Base-by-base conservation (phyloP, 2,888 invertebrate species). In the Lycia hirtaria region DNA sequence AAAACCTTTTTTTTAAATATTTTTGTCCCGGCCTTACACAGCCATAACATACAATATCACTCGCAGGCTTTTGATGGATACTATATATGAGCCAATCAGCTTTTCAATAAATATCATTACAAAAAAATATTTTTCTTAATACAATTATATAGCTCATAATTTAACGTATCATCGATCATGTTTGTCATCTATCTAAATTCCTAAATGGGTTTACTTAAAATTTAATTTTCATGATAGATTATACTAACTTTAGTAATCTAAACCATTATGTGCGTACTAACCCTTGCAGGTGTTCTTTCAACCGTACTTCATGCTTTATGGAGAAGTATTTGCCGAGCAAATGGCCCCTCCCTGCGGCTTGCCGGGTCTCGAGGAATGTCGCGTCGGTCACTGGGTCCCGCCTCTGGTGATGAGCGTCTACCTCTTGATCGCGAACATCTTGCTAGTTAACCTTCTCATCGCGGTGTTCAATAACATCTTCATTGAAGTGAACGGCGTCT, bases 251-350 rank as follows among this genome's bases (percentile, higher is more conserved):
- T 12, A 40, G 22, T 22, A 0, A 22, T 26, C 54, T 63, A 22
- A 44, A 20, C 28, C 37, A 15, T 37, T 44, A 40, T 40, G 17
- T 48, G 28, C 82, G 81, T 83, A 83, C 86, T 84, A 89, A 88
- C 85, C 24, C 76, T 91, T 89, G 30, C 91, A 96, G 96, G 96
- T 98, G 56, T 98, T 98, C 93, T 96, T 97, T 89, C 98, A 99
- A 91, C 99, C 97, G 15, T 99, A 99, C 89, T 99, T 99, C 92
- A 99, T 99, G 99, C 94, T 99, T 81, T 99, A 99, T 89, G 99
- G 99, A 72, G 99, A 99, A 92, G 97, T 99, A 69, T 99, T 98
- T 87, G 99, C 99, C 19, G 98, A 97, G 80, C 96, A 97, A 80
- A 99, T 99, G 87, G 98, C 98, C 79, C 98, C 98, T 19, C 95